These are phyloP conservation scores for Drosophila lacicola DNA, from an alignment of 2,888 invertebrate species.

Conservation along the genomic window DNA sequence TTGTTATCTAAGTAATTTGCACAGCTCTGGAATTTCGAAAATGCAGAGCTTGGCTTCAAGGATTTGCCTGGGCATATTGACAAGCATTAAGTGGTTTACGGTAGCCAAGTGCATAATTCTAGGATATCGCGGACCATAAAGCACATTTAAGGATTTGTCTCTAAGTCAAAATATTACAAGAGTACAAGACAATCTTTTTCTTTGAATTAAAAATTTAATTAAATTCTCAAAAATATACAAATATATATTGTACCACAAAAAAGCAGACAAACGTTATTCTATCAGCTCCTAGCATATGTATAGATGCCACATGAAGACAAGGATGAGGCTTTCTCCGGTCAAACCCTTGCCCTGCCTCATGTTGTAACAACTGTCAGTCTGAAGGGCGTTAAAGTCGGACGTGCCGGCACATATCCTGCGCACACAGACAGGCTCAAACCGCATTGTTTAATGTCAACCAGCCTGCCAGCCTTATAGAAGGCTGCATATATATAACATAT, in stretches of 20 bases:
- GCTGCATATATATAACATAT: not conserved
- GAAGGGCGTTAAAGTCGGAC: slow-evolving; percentile 29
- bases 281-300: not conserved
- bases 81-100: slow-evolving; percentile 17
- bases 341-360: slow-evolving; percentile 5
- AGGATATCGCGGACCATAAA: not conserved
- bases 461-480: slow-evolving; percentile 10
- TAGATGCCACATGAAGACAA: slow-evolving; percentile 10
- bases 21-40: slow-evolving; percentile 34
- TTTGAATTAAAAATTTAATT: slow-evolving; percentile 15
- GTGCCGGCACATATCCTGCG: slow-evolving; percentile 33
- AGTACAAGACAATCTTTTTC: not conserved
- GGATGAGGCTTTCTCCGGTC: slow-evolving; percentile 6
- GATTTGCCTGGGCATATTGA: slow-evolving; percentile 35
- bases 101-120: not conserved
- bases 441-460: slow-evolving; percentile 24
- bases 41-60: slow-evolving; percentile 28
- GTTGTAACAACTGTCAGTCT: slow-evolving; percentile 43
- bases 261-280: not conserved
- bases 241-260: slow-evolving; percentile 5
- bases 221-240: slow-evolving; percentile 5
- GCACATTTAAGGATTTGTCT: not conserved
- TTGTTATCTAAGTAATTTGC: slow-evolving; percentile 49
- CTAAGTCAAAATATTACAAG: too few species aligned
- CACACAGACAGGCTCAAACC: slow-evolving; percentile 8